Base-by-base conservation (phyloP, 37 sponge, comb jelly and placozoan genomes). In the Axinella damicornis region DNA sequence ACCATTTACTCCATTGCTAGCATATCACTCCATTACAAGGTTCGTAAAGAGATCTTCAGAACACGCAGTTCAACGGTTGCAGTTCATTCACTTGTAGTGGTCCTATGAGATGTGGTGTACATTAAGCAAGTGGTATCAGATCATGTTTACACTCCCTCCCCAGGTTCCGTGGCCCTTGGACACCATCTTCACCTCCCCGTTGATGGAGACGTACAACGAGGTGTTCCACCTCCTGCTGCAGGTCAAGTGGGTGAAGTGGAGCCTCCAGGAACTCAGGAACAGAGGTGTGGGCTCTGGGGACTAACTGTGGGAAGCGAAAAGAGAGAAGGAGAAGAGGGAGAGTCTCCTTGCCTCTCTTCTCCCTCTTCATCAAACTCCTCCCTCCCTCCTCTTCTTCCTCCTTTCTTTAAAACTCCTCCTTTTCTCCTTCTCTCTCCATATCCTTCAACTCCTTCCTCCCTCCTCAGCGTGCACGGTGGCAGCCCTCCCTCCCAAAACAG, bases 191-290 rank as follows among this genome's bases (percentile, higher is more conserved):
- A 40, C 64, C 13, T 62, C 36, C 14, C 18, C 62, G 15, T 37
- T 69, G 5, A 82, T 91, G 91, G 28, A 79, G 18, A 68, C 36
- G 0, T 91, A 91, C 69, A 86, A 91, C 53, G 38, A 71, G 39
- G 25, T 72, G 16, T 85, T 85, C 46, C 76, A 35, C 19, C 76
- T 85, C 57, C 78, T 85, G 22, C 41, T 82, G 61, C 83, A 82
- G 53, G 82, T 91, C 39, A 85, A 86, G 39, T 91, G 88, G 88
- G 87, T 82, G 69, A 91, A 91, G 58, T 91, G 91, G 91, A 71
- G 76, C 46, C 72, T 91, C 62, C 82, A 85, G 31, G 71, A 53
- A 5, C 15, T 81, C 15, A 24, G 53, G 25, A 37, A 35, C 31
- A 71, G 81, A 76, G 70, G 89, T 88, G 21, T 27, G 79, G 32